A percentile compares a stretch with the other conserved stretches of the same genome.
These are phyloP conservation scores for Plutella xylostella DNA, from an alignment of 2,888 invertebrate genomes.

Conservation along the genomic window DNA sequence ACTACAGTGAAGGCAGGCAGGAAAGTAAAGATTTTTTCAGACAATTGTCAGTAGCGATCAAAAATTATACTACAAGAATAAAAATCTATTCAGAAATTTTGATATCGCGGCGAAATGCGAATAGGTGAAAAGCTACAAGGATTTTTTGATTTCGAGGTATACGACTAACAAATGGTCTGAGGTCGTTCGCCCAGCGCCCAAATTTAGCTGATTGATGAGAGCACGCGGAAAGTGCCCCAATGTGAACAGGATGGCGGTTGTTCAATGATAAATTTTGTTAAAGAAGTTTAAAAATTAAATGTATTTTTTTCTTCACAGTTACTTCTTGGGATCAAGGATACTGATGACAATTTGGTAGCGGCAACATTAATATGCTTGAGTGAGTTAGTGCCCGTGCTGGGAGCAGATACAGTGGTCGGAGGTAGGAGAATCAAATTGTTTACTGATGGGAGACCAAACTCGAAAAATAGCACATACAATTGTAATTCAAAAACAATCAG, in stretches of 20 bases:
- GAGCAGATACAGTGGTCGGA: constrained; percentile 87
- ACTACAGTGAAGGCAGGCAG: too few relatives aligned
- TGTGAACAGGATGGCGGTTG: too few relatives aligned
- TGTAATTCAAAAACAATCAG: constrained; percentile 12
- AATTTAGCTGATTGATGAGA: too few relatives aligned
- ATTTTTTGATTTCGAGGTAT: too few relatives aligned
- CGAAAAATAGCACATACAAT: constrained; percentile 30
- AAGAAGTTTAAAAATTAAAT: constrained; percentile 3
- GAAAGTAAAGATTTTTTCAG: too few relatives aligned
- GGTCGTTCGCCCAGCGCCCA: too few relatives aligned
- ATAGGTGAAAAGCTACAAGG: too few relatives aligned
- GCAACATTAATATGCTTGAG: constrained; percentile 85
- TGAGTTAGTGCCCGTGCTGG: constrained; percentile 85
- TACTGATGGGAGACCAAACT: constrained; percentile 86
- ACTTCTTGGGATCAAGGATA: constrained; percentile 88
- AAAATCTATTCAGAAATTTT: too few relatives aligned
- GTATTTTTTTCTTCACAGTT: constrained; percentile 63
- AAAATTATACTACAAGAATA: too few relatives aligned
- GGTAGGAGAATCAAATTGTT: constrained; percentile 85
- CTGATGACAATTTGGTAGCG: constrained; percentile 84
- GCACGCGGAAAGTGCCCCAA: too few relatives aligned
- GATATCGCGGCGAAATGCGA: too few relatives aligned
- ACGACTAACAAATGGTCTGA: background rate
- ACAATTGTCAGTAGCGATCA: too few relatives aligned
- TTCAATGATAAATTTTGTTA: constrained; percentile 4